phyloP scores from a whole-genome alignment of 2,113 vertebrate genomes.

The Gasterosteus nipponicus region DNA sequence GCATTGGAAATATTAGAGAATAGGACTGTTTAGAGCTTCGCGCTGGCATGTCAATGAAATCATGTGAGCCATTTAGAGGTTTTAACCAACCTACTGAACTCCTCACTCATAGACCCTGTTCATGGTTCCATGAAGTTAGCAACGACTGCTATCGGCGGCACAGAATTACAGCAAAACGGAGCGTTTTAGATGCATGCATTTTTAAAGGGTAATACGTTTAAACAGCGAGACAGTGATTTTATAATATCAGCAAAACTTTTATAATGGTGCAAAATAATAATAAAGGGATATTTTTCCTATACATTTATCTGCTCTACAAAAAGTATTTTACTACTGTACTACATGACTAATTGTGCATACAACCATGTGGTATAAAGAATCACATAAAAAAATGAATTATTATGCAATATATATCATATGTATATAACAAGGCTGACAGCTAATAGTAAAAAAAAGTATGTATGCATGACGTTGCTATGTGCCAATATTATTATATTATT shows the following conservation, averaged over 20 bases:
- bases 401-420: neutral
- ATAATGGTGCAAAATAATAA: neutral
- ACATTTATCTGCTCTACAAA: neutral
- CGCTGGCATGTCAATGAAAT: neutral
- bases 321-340: neutral
- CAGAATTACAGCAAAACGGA: neutral
- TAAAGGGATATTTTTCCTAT: neutral
- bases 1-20: neutral
- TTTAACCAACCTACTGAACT: neutral
- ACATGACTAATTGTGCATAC: neutral
- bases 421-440: neutral
- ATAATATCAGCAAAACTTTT: neutral
- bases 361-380: neutral
- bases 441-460: neutral
- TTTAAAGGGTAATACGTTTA: neutral
- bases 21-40: neutral
- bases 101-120: neutral
- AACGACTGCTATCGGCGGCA: neutral
- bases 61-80: neutral
- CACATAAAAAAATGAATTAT: neutral
- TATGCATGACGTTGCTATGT: neutral
- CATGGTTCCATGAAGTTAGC: neutral
- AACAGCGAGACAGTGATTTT: neutral
- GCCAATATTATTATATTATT: neutral
- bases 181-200: neutral